A percentile compares a stretch with the other conserved stretches of the same genome.
Conservation (phyloP, 2,888 invertebrate genomes). For the Clusia tigrina region DNA sequence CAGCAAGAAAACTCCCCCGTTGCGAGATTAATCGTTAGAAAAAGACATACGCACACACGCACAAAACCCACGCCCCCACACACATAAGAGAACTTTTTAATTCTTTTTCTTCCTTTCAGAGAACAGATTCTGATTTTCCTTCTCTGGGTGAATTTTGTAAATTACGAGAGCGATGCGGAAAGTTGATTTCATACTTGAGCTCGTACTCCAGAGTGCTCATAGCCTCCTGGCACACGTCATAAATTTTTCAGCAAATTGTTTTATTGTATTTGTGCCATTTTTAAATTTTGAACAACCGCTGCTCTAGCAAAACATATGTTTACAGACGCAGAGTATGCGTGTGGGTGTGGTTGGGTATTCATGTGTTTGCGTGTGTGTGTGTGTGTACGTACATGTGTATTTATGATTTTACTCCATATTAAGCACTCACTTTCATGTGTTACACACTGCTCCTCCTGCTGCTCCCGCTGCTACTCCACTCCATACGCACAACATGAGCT, state of each 20-base stretch:
- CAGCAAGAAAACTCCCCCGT: not conserved
- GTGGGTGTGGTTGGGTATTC: not conserved
- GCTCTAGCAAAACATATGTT: not conserved
- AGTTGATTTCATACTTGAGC: no score
- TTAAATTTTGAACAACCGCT: not conserved
- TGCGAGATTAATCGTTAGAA: conserved; percentile 8
- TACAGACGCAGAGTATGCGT: not conserved
- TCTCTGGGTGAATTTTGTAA: no score
- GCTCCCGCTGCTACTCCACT: no score
- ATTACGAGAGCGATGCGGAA: no score
- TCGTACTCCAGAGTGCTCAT: no score
- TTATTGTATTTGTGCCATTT: conserved; percentile 3
- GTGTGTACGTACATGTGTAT: not conserved
- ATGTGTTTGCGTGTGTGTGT: not conserved
- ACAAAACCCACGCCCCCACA: no score
- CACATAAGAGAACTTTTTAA: no score
- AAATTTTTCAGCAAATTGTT: conserved; percentile 12
- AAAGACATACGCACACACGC: not conserved
- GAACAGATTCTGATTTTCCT: no score
- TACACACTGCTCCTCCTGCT: no score
- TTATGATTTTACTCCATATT: conserved; percentile 2
- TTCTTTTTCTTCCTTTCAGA: no score
- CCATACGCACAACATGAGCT: conserved; percentile 3
- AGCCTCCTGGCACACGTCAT: not conserved
- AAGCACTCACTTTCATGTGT: conserved; percentile 7